Conservation (phyloP, 2,113 vertebrate species). For the Acanthochromis polyacanthus region DNA sequence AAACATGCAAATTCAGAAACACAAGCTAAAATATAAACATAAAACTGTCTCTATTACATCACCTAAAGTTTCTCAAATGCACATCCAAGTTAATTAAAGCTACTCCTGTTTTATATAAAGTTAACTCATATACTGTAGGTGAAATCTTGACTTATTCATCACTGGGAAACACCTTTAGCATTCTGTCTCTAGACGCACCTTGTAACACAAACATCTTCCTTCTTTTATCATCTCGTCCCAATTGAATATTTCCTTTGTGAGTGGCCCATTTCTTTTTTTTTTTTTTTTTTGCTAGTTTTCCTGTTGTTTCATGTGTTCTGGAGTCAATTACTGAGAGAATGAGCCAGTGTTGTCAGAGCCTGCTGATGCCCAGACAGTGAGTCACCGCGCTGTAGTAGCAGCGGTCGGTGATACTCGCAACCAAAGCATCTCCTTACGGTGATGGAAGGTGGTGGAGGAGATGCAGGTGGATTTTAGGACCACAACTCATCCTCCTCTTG, state of each 20-base stretch:
- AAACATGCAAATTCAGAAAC: too few relatives aligned
- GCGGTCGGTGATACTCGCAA: slow-evolving; percentile 17
- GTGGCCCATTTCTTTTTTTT: slow-evolving; percentile 40
- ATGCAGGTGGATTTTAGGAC: slow-evolving; percentile 77
- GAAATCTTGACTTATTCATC: too few relatives aligned
- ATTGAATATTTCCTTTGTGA: slow-evolving; percentile 74
- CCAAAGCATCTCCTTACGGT: slow-evolving; percentile 49
- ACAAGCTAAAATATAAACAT: too few relatives aligned
- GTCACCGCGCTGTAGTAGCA: slow-evolving; percentile 75
- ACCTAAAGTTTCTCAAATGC: too few relatives aligned
- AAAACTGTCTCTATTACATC: too few relatives aligned
- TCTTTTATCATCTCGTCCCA: slow-evolving; percentile 62
- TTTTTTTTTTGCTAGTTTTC: slow-evolving; percentile 53
- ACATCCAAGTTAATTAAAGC: too few relatives aligned
- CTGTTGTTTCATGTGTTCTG: slow-evolving; percentile 81
- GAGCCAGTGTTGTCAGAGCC: slow-evolving; percentile 61
- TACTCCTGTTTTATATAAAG: too few relatives aligned
- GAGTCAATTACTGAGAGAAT: slow-evolving; percentile 75
- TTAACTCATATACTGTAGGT: too few relatives aligned
- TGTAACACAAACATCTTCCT: slow-evolving; percentile 59
- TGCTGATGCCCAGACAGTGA: slow-evolving; percentile 84
- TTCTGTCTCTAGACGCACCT: slow-evolving; percentile 24
- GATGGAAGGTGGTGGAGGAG: slow-evolving; percentile 35
- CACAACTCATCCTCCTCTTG: slow-evolving; percentile 43
- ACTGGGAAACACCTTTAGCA: too few relatives aligned